Conservation (phyloP, 2,113 vertebrate species). For the Hippoglossus stenolepis region DNA sequence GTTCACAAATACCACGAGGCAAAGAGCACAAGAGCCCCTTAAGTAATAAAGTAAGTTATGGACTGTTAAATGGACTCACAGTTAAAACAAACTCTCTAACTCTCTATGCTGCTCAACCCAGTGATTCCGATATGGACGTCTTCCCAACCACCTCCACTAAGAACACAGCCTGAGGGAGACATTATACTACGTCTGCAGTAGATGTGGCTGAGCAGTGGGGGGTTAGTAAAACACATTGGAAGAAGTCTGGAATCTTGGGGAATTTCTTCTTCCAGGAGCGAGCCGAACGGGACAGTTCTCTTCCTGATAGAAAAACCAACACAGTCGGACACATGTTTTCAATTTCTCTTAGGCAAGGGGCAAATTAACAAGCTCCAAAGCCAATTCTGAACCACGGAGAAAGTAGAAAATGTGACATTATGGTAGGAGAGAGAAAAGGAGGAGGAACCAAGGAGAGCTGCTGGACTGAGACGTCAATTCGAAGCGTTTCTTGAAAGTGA, state of each 20-base stretch:
- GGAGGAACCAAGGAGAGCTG: conserved; percentile 1
- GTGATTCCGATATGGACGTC: conserved; percentile 17
- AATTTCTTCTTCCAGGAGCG: conserved; percentile 25
- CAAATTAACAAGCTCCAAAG: conserved; percentile 56
- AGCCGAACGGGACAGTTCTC: conserved; percentile 40
- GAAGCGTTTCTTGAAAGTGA: conserved; percentile 13
- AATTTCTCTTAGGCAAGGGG: conserved; percentile 51
- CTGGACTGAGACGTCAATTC: conserved; percentile 12
- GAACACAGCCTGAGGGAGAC: conserved; percentile 41
- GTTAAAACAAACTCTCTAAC: not conserved
- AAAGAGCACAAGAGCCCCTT: not conserved
- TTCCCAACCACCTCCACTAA: conserved; percentile 19
- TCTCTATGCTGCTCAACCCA: not conserved
- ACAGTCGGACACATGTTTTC: conserved; percentile 65
- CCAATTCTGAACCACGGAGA: conserved; percentile 42
- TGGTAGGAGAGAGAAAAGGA: conserved; percentile 17
- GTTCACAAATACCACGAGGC: not conserved
- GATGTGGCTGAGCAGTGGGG: conserved; percentile 39
- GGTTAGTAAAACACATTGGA: conserved; percentile 56
- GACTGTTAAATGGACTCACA: not conserved
- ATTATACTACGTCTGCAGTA: conserved; percentile 48
- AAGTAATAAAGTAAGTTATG: not conserved
- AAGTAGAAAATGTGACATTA: conserved; percentile 41
- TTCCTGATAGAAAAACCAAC: conserved; percentile 56
- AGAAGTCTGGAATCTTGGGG: conserved; percentile 22